Evolutionary conservation across 1,140 invertebrate species (phyloP), one percentile per base, ranked within the genome.

Genomic region (Nebria ingens): DNA sequence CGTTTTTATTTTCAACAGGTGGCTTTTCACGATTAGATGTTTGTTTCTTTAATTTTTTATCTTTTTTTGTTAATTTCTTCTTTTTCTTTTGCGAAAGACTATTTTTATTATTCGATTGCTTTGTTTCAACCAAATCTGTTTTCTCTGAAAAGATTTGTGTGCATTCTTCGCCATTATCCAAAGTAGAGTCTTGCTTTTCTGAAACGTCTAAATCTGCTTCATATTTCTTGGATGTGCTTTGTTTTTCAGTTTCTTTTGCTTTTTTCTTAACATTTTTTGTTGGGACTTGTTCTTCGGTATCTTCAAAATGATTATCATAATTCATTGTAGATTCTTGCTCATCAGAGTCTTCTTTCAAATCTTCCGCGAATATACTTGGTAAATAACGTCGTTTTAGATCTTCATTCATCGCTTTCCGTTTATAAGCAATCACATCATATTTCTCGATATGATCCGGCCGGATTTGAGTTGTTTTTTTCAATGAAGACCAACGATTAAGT

Each of bases 401-500:
- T 25, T 81, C 68, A 71, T 93, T 87, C 45, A 77, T 74, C 0
- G 82, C 81, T 71, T 91, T 93, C 54, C 82, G 78, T 56, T 80
- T 69, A 68, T 86, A 97, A 1, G 80, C 79, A 57, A 82, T 81
- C 21, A 86, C 76, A 60, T 97, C 93, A 55, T 84, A 84, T 58
- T 78, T 76, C 73, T 98, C 94, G 22, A 86, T 80, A 53, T 88
- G 74, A 11, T 88, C 82, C 0, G 85, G 78, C 45, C 88, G 79
- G 61, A 87, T 81, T 66, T 89, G 84, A n/a, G 85, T 77, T 9
- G 91, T 84, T 73, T 91, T 95, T 71, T 93, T 96, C 2, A 98
- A 69, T 0, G 93, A 90, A 65, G 85, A 91, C 96, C 96, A 98
- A 59, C 82, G 81, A 66, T 98, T 98, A 2, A 99, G 73, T 73